Conservation (phyloP, 2,113 vertebrate species). For the Caranx melampygus region DNA sequence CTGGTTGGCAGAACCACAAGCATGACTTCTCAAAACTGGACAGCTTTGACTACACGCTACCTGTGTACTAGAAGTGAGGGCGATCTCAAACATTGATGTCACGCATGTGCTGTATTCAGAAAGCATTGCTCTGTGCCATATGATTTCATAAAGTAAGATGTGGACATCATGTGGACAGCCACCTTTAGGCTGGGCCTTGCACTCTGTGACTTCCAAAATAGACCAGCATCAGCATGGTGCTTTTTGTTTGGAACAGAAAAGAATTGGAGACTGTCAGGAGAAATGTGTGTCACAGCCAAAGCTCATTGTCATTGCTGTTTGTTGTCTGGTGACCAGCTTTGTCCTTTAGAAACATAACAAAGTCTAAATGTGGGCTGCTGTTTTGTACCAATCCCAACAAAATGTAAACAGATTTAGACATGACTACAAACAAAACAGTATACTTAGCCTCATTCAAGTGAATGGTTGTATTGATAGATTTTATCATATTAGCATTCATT, state of each 20-base stretch:
- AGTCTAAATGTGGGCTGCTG: neutral
- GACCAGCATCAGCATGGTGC: slow-evolving; percentile 30
- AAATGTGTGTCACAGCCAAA: slow-evolving; percentile 33
- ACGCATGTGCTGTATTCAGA: neutral
- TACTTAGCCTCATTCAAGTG: neutral
- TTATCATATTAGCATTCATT: neutral
- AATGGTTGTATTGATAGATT: neutral
- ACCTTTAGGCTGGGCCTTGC: slow-evolving; percentile 27
- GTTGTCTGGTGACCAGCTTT: slow-evolving; percentile 41
- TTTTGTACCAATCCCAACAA: neutral
- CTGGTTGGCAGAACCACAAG: neutral
- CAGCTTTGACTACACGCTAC: neutral
- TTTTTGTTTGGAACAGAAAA: slow-evolving; percentile 55
- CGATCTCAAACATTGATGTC: neutral
- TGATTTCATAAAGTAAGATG: slow-evolving; percentile 49
- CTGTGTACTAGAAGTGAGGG: no score
- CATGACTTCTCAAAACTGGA: neutral
- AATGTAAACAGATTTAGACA: neutral
- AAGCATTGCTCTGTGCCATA: slow-evolving; percentile 15
- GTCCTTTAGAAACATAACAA: slow-evolving; percentile 16
- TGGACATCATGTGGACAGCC: slow-evolving; percentile 41
- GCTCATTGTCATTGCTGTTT: slow-evolving; percentile 24
- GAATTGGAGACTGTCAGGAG: slow-evolving; percentile 36
- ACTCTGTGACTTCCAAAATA: slow-evolving; percentile 56
- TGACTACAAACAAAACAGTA: neutral